Evolutionary conservation across 2,888 invertebrate species (phyloP).

Genomic region (Aleiodes testaceus): DNA sequence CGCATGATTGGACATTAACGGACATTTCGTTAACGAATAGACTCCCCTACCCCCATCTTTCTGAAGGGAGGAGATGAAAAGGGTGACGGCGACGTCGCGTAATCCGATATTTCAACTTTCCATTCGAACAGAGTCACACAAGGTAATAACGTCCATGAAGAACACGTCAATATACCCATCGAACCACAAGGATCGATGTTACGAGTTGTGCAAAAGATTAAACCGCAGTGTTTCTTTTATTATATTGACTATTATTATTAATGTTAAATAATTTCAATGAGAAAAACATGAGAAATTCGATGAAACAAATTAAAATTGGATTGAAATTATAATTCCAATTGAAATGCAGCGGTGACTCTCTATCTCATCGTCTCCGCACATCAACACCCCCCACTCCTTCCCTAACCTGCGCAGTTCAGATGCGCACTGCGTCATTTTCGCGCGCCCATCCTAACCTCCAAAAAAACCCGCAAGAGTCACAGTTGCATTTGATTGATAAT

Average conservation of each 20-base stretch:
- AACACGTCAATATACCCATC: conserved; percentile 41
- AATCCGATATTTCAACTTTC: conserved; percentile 36
- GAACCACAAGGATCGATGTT: conserved; percentile 44
- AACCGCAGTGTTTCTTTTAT: conserved; percentile 8
- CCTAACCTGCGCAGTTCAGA: no score
- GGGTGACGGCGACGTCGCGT: conserved; percentile 24
- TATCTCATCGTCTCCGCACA: no score
- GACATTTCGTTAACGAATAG: conserved; percentile 30
- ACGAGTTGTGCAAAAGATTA: conserved; percentile 35
- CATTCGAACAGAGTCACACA: conserved; percentile 37
- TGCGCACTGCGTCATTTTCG: no score
- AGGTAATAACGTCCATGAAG: conserved; percentile 36
- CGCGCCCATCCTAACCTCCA: no score
- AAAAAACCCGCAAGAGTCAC: no score
- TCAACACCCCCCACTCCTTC: no score
- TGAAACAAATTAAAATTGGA: conserved; percentile 45
- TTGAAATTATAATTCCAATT: conserved; percentile 44
- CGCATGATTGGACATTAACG: conserved; percentile 27
- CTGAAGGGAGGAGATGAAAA: not conserved
- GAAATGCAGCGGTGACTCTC: no score
- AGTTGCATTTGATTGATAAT: no score
- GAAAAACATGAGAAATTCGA: conserved; percentile 29
- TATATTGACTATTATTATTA: not conserved
- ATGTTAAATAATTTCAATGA: conserved; percentile 5
- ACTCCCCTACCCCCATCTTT: not conserved